A percentile compares a stretch with the other conserved stretches of the same genome.
These are phyloP conservation scores for Nothocercus julius DNA, from an alignment of 2,113 vertebrate species.

Conservation along the genomic window DNA sequence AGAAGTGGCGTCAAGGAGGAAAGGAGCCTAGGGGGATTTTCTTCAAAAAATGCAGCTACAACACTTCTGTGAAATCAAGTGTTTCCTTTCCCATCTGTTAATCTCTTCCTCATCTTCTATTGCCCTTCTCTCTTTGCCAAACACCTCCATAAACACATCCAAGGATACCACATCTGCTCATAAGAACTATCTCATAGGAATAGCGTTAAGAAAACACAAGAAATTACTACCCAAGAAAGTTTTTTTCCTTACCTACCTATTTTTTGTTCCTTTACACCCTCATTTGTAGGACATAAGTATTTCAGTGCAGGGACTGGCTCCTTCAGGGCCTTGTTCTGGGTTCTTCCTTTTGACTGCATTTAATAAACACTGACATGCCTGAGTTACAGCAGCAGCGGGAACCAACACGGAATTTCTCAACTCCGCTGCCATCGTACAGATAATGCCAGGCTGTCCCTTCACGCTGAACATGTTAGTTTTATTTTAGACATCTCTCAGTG, in stretches of 20 bases:
- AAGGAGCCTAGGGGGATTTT: background rate
- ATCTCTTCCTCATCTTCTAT: background rate
- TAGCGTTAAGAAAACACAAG: background rate
- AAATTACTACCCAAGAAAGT: too few species aligned
- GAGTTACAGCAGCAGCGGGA: background rate
- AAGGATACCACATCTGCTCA: background rate
- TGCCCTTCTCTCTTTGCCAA: background rate
- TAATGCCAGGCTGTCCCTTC: constrained; percentile 19
- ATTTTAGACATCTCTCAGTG: background rate
- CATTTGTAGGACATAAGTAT: background rate
- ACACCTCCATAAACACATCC: background rate
- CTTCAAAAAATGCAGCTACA: background rate
- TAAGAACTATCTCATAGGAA: background rate
- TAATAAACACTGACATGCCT: background rate
- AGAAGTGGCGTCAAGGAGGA: background rate
- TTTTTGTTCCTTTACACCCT: background rate
- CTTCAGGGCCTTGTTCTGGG: background rate
- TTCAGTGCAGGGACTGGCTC: background rate
- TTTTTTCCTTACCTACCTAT: background rate
- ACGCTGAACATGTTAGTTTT: background rate
- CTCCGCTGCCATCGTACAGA: background rate
- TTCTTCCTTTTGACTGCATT: background rate
- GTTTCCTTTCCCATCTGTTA: background rate
- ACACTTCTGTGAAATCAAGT: background rate
- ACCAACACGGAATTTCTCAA: background rate